phyloP scores from a whole-genome alignment of 30 jellyfish, hydroid and myxozoan genomes.

The Aurelia aurita complex sp. Pacific region DNA sequence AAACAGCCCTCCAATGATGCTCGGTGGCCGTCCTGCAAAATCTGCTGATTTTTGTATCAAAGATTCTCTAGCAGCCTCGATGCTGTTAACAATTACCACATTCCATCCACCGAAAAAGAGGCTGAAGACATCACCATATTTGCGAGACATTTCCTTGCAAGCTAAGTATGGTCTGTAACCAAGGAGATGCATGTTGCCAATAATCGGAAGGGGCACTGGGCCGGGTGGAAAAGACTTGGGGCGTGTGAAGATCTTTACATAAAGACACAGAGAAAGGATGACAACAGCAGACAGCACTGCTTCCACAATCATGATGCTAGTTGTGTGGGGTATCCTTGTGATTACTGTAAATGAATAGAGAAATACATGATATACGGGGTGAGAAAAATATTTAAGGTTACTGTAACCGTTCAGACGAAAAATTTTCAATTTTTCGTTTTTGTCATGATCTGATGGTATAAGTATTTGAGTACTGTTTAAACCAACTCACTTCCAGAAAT shows the following conservation, averaged over 20 bases:
- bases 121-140: constrained; percentile 48
- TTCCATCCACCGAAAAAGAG: constrained; percentile 33
- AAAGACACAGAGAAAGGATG: background rate
- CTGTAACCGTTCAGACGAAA: too few relatives aligned
- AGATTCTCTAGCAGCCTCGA: constrained; percentile 32
- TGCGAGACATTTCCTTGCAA: constrained; percentile 19
- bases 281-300: background rate
- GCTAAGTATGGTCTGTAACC: constrained; percentile 18
- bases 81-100: constrained; percentile 23
- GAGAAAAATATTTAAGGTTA: too few relatives aligned
- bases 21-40: constrained; percentile 69
- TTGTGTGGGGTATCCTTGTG: too few relatives aligned
- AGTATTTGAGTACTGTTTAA: too few relatives aligned
- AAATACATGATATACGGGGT: too few relatives aligned
- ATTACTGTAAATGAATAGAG: too few relatives aligned
- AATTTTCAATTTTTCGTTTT: too few relatives aligned
- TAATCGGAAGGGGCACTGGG: constrained; percentile 36
- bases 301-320: background rate
- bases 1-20: background rate
- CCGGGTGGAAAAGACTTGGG: constrained; percentile 47
- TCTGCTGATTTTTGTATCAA: constrained; percentile 33
- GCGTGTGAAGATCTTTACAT: constrained; percentile 10
- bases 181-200: constrained; percentile 42
- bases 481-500: too few relatives aligned
- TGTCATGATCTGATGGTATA: too few relatives aligned